Conservation (phyloP, 2,888 invertebrate species). For the Tineola bisselliella region DNA sequence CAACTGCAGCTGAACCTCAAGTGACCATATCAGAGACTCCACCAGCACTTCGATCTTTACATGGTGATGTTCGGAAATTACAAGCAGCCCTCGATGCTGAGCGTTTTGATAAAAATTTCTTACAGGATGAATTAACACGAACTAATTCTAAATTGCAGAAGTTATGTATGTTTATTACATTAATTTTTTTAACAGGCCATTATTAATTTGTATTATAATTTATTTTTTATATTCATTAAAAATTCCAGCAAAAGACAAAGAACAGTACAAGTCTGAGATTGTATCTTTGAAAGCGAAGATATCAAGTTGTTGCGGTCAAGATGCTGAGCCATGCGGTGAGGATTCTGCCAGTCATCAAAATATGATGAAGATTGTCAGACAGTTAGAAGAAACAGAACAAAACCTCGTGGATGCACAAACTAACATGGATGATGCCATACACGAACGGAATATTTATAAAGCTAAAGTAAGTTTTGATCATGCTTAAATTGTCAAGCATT, state of each 20-base stretch:
- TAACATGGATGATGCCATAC: slow-evolving; percentile 59
- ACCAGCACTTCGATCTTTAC: slow-evolving; percentile 45
- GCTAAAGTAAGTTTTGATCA: slow-evolving; percentile 40
- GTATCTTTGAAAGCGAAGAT: slow-evolving; percentile 45
- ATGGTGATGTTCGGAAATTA: slow-evolving; percentile 59
- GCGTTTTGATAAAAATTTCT: slow-evolving; percentile 69
- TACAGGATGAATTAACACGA: slow-evolving; percentile 68
- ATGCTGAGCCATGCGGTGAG: slow-evolving; percentile 23
- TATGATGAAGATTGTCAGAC: slow-evolving; percentile 35
- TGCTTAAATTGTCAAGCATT: too few species aligned
- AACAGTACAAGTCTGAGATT: slow-evolving; percentile 47
- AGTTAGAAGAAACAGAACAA: slow-evolving; percentile 64
- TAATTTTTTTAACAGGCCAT: not conserved
- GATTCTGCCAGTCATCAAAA: slow-evolving; percentile 25
- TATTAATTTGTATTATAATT: not conserved
- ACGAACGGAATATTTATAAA: slow-evolving; percentile 58
- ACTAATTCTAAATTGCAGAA: slow-evolving; percentile 63
- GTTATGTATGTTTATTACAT: slow-evolving; percentile 48
- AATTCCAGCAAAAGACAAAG: slow-evolving; percentile 48
- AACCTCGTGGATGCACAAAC: slow-evolving; percentile 56
- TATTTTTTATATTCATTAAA: not conserved
- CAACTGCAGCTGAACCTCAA: slow-evolving; percentile 19
- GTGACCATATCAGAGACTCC: slow-evolving; percentile 42
- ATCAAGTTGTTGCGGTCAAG: slow-evolving; percentile 41
- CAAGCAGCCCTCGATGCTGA: slow-evolving; percentile 70